Base-by-base conservation (phyloP, 2,888 invertebrate genomes). In the Phasia obesa region DNA sequence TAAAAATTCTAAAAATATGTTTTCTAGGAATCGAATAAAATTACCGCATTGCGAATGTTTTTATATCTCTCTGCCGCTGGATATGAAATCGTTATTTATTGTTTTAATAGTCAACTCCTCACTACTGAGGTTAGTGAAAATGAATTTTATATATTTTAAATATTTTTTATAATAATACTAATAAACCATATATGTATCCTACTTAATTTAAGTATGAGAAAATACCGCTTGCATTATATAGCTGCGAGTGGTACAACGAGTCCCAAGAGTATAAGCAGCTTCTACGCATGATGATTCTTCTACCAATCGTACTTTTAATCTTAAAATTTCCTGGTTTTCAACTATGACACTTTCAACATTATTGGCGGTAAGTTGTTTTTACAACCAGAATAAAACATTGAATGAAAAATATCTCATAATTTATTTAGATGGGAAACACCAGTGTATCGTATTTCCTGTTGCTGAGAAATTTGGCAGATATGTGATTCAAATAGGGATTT, bases 241-340 rank as follows among this genome's bases (percentile, higher is more conserved):
- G 79, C 23, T 89, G 88, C 25, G 76, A 73, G 1, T 90, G 90
- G 90, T 88, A 87, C 53, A 86, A 85, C 17, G 89, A 90, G 81
- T 85, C 85, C 1, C 64, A 77, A 0, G 87, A 88, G 75, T 90
- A 89, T 47, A 87, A 86, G 5, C 85, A 86, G 53, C 85, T 88
- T 62, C 65, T 87, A 31, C 85, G 70, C 60, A 90, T 90, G 90
- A 88, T 90, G 86, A 86, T 90, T 65, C 86, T 88, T 85, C 89
- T 64, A 86, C 88, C 7, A 88, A 88, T 84, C 86, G 76, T 25
- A 47, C 35, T 13, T 86, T 87, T 31, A 60, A 70, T 4, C 84
- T 90, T 60, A 86, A 88, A 59, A 86, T 90, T 23, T 90, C 90
- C 35, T 89, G 89, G 88, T 90, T 90, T 65, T 69, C 87, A 4